Evolutionary conservation across 1,140 invertebrate species (phyloP), one percentile per base, ranked within the genome.

Genomic region (Ceratitis capitata): DNA sequence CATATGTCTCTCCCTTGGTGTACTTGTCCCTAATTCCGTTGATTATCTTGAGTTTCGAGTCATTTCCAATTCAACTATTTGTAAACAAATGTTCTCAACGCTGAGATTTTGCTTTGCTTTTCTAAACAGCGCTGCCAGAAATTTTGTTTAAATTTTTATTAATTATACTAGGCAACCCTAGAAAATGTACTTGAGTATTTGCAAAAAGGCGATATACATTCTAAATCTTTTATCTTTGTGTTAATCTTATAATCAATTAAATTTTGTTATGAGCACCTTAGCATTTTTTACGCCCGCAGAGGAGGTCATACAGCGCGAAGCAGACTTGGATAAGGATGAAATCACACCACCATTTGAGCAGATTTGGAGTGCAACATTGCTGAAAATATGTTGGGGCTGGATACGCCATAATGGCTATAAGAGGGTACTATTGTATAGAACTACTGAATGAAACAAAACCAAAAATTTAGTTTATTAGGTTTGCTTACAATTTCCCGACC

Each of bases 401-500:
- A 95, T 97, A 82, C 89, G 92, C 87, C 91, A 93, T 45, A 94
- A 94, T 91, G 91, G 93, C 84, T 95, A 94, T 88, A 89, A 94
- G 89, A 95, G 94, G 92, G 96, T 97, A 92, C 86, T 61, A 74
- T 51, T 88, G 86, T 86, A 39, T 64, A n/a, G n/a, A n/a, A 83
- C 84, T 84, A 84, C 84, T 85, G 35, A 86, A 78, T 61, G 53
- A 51, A 85, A 58, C 45, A 85, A 69, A 83, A 86, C 53, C 83
- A 6, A 86, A n/a, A 16, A 26, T 87, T 83, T 26, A 35, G 4
- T 78, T 35, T 86, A 85, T 85, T 91, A 97, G 97, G 95, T 98
- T 42, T 97, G 97, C 86, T 91, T 98, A 69, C 98, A 98, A 93
- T 98, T 99, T 92, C 97, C 98, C 14, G 98, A 99, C 92, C 93